Evolutionary conservation across 2,113 vertebrate genomes (phyloP).

Genomic region (Sitta europaea): DNA sequence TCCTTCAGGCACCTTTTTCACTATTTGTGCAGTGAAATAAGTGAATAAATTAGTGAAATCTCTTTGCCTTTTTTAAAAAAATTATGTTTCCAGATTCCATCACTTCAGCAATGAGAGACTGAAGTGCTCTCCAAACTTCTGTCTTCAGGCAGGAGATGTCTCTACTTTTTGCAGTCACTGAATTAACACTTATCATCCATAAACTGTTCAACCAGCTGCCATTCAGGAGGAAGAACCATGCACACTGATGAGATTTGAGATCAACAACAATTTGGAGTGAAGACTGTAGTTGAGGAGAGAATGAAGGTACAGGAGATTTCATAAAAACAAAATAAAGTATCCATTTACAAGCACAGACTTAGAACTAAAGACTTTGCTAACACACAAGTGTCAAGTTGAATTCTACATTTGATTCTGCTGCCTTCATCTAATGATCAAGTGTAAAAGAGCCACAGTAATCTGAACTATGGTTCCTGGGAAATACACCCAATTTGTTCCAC

Average conservation of each 20-base stretch:
- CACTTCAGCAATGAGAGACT: neutral
- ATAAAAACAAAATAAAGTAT: neutral
- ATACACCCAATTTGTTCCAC: neutral
- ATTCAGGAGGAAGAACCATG: neutral
- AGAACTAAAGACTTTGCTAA: neutral
- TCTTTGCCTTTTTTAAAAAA: neutral
- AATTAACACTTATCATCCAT: neutral
- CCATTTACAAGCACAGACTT: neutral
- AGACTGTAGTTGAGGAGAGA: neutral
- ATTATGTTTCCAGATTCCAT: neutral
- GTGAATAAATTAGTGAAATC: too few species aligned
- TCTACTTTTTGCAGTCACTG: neutral
- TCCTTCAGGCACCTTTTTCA: neutral
- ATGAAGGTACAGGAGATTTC: neutral
- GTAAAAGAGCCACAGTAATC: neutral
- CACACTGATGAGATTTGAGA: neutral
- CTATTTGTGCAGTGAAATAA: neutral
- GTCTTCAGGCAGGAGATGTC: neutral
- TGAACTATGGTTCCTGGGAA: neutral
- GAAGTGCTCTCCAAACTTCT: neutral
- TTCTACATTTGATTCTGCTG: neutral
- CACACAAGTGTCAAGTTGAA: neutral
- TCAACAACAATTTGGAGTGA: neutral
- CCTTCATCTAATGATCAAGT: neutral
- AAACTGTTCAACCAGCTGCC: neutral